These are phyloP conservation scores for Thunnus thynnus DNA, from an alignment of 2,113 vertebrate species.

Conservation along the genomic window DNA sequence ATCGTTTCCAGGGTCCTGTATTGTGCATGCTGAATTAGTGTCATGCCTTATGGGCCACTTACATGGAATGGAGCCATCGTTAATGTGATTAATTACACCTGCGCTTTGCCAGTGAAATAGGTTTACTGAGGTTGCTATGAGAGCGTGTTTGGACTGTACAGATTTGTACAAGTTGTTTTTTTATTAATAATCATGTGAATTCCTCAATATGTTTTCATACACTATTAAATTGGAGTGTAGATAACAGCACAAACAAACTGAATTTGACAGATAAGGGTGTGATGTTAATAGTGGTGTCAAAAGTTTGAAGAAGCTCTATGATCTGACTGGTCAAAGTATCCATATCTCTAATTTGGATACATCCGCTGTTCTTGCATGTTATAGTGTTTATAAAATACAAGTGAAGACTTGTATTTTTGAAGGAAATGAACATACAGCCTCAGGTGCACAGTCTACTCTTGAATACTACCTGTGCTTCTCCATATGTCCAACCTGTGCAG, in stretches of 20 bases:
- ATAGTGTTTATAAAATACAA: not conserved
- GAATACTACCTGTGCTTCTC: slow-evolving; percentile 34
- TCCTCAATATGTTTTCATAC: too few relatives aligned
- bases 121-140: not conserved
- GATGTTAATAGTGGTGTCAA: not conserved
- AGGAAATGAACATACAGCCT: not conserved
- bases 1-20: too few relatives aligned
- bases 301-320: not conserved
- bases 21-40: not conserved
- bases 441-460: slow-evolving; percentile 1
- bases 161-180: not conserved
- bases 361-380: not conserved
- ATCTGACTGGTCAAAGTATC: not conserved
- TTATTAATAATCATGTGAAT: too few relatives aligned
- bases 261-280: not conserved
- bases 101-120: not conserved
- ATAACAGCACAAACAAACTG: too few relatives aligned
- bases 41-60: not conserved
- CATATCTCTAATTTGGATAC: not conserved
- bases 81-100: not conserved
- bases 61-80: not conserved
- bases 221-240: too few relatives aligned
- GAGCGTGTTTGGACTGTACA: not conserved
- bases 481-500: slow-evolving; percentile 3
- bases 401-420: not conserved